Evolutionary conservation across 2,888 invertebrate species (phyloP), one percentile per base, ranked within the genome.

Genomic region (Pyrgus malvae): DNA sequence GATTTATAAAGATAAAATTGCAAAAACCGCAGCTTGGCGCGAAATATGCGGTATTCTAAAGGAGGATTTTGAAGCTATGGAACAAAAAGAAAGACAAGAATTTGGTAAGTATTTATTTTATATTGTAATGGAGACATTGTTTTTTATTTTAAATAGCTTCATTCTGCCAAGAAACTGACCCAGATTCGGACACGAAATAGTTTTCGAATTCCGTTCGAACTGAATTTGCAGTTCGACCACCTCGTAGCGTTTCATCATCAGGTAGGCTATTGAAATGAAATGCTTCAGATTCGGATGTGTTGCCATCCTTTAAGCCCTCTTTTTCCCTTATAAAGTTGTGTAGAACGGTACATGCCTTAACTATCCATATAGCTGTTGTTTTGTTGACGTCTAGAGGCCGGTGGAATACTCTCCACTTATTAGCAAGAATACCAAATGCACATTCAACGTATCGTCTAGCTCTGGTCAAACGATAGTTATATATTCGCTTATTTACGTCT

Each of bases 271-370:
- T 11, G 33, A 11, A 33, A 33, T 11, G 3, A 33, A 33, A 33
- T 33, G n/a, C 33, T 57, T 55, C 57, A 55, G 55, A 57, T 57
- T 41, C 55, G 48, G 44, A 23, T 23, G 23, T 57, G 41, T 57
- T 55, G 41, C 21, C 54, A 58, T 42, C 41, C 33, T 55, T 58
- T 51, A 33, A 54, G 51, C 56, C 54, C 46, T 51, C 57, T 19
- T 57, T 59, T 19, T 61, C 48, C 45, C 46, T 58, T 51, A 57
- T 16, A 56, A 60, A 61, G 48, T 61, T 61, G 56, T 61, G 60
- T 53, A 61, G 55, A 49, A 61, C 51, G 3, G 38, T 40, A 11
- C 38, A 40, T 17, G 21, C 21, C 11, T 40, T 40, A 11, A 40
- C 21, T 11, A 21, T 21, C 21, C 8, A 21, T 4, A 40, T 21